Conservation (phyloP, 2,888 invertebrate species). For the Cremastinae sp. region DNA sequence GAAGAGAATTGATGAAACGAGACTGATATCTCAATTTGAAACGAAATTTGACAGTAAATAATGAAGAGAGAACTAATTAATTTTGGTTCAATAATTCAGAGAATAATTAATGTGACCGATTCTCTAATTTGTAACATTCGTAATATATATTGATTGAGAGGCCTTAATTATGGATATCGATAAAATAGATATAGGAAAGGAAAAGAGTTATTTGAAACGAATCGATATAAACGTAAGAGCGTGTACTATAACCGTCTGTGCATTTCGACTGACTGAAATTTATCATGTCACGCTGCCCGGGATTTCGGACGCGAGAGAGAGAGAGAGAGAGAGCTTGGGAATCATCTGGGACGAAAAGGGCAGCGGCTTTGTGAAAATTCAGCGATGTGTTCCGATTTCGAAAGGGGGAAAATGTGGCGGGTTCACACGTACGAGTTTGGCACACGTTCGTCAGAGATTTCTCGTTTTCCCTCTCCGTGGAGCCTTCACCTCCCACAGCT, state of each 20-base stretch:
- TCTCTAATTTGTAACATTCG: too few species aligned
- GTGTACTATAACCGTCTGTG: too few species aligned
- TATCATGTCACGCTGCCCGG: conserved; percentile 11
- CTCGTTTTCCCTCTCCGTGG: background rate
- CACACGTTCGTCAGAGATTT: conserved; percentile 6
- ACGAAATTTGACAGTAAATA: too few species aligned
- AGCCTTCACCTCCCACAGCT: background rate
- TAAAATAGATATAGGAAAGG: too few species aligned
- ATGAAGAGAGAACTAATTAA: too few species aligned
- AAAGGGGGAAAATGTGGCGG: conserved; percentile 30
- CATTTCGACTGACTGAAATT: conserved; percentile 7
- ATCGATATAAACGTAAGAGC: too few species aligned
- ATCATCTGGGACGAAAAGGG: conserved; percentile 21
- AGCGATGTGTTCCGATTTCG: conserved; percentile 37
- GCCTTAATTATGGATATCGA: too few species aligned
- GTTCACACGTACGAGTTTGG: conserved; percentile 24
- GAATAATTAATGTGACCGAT: too few species aligned
- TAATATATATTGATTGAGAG: too few species aligned
- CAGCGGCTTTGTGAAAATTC: conserved; percentile 25
- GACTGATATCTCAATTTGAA: background rate
- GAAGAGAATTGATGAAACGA: background rate
- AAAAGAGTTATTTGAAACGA: too few species aligned
- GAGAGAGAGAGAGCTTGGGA: background rate
- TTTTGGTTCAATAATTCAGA: too few species aligned
- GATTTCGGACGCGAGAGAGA: conserved; percentile 1